A percentile compares a stretch with the other conserved stretches of the same genome.
Evolutionary conservation across 2,888 invertebrate species (phyloP).

Genomic region (Brachylomia viminalis): DNA sequence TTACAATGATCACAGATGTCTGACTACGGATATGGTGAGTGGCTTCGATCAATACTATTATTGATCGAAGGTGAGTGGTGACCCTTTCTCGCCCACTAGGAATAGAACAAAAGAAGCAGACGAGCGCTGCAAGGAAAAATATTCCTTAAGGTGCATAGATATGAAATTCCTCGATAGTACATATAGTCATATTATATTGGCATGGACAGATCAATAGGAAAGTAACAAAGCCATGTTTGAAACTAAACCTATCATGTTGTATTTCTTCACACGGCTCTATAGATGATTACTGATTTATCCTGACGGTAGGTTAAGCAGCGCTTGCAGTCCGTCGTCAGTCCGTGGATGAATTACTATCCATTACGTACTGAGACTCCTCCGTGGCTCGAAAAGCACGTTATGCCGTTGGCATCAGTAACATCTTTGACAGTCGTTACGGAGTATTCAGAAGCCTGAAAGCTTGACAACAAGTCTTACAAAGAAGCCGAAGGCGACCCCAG

Average conservation of each 20-base stretch:
- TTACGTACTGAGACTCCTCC: neutral
- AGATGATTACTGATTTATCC: neutral
- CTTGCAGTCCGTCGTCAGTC: neutral
- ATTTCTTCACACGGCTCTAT: neutral
- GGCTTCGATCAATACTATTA: no score
- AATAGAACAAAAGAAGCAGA: no score
- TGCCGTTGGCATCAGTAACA: neutral
- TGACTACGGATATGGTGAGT: no score
- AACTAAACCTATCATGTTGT: neutral
- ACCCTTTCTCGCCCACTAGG: no score
- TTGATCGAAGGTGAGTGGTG: no score
- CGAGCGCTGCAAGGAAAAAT: no score
- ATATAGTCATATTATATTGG: neutral
- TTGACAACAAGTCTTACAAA: neutral
- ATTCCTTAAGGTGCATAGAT: no score
- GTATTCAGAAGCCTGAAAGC: neutral
- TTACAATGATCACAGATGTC: no score
- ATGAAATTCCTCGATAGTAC: no score
- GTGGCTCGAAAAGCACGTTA: neutral
- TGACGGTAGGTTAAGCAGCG: no score
- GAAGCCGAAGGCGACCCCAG: neutral
- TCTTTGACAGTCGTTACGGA: neutral
- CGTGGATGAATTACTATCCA: neutral
- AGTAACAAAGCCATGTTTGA: neutral
- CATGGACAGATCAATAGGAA: neutral